Evolutionary conservation across 2,113 vertebrate genomes (phyloP).

Genomic region (Ptilonorhynchus violaceus): DNA sequence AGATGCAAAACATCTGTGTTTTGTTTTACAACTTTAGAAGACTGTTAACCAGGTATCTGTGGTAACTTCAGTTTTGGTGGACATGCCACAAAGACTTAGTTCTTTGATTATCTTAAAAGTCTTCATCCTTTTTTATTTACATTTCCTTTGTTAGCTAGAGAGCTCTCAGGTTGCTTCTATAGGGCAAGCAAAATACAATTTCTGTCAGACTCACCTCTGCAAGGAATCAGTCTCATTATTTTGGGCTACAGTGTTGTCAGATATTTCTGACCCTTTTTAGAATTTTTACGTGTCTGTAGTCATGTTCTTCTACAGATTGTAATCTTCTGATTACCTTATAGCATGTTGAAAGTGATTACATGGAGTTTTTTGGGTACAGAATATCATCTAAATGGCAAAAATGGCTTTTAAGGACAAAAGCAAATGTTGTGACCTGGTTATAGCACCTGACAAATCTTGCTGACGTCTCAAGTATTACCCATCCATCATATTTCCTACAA

Average conservation of each 20-base stretch:
- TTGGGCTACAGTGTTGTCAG: background rate
- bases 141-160: background rate
- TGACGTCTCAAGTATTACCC: background rate
- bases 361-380: background rate
- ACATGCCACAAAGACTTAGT: background rate
- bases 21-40: background rate
- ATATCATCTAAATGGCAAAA: background rate
- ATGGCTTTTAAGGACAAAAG: background rate
- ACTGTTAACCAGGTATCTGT: background rate
- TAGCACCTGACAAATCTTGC: background rate
- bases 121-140: background rate
- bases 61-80: background rate
- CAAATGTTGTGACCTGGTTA: background rate
- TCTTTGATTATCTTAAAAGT: background rate
- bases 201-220: background rate
- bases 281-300: background rate
- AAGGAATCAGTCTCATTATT: background rate
- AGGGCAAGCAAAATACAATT: background rate
- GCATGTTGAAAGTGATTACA: background rate
- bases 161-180: background rate
- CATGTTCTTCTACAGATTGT: background rate
- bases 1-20: background rate
- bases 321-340: background rate
- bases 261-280: background rate
- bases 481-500: background rate